A percentile compares a stretch with the other conserved stretches of the same genome.
Conservation (phyloP, 2,797 vertebrate species). For the Coregonus suidteri region DNA sequence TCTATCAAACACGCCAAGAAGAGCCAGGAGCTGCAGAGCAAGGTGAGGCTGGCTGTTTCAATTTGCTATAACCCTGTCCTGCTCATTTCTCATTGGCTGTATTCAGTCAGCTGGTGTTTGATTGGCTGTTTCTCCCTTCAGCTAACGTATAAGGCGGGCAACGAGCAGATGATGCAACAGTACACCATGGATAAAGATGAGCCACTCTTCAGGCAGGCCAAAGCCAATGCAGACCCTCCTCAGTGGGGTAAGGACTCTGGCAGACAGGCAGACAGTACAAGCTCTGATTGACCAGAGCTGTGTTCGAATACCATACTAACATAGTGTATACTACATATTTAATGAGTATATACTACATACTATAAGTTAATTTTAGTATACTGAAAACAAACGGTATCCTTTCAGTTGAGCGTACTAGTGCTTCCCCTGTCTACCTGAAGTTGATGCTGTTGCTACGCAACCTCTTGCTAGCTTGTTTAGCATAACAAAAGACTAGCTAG, state of each 20-base stretch:
- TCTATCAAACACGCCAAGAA: slow-evolving; percentile 93
- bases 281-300: not conserved
- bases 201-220: slow-evolving; percentile 89
- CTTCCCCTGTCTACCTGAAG: no score
- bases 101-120: not conserved
- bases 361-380: no score
- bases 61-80: not conserved
- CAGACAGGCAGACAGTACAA: not conserved
- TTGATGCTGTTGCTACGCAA: no score
- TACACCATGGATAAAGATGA: slow-evolving; percentile 93
- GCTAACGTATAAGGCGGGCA: slow-evolving; percentile 89
- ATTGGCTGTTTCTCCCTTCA: slow-evolving; percentile 54
- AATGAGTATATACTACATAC: no score
- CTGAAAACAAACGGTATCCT: no score
- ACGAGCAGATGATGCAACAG: slow-evolving; percentile 87
- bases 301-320: no score
- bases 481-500: no score
- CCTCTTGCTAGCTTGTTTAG: no score
- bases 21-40: slow-evolving; percentile 93
- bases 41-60: slow-evolving; percentile 74
- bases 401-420: no score
- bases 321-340: no score
- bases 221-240: slow-evolving; percentile 91
- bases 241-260: slow-evolving; percentile 80
- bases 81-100: not conserved